A percentile compares a stretch with the other conserved stretches of the same genome.
Evolutionary conservation across 2,888 invertebrate genomes (phyloP).

Genomic region (Exephanes ischioxanthus): DNA sequence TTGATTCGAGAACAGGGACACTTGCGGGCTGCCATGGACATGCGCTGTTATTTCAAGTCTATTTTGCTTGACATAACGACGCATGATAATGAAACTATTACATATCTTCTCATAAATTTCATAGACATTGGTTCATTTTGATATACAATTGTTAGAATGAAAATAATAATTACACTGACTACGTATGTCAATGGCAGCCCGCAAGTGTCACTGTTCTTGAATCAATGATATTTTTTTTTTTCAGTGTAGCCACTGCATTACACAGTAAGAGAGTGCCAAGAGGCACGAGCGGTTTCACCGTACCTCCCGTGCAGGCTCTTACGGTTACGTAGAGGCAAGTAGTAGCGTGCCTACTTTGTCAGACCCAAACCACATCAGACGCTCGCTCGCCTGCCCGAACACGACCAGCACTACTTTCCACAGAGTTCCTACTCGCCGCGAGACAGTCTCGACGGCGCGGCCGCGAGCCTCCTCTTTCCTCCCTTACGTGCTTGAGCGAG

Average conservation of each 20-base stretch:
- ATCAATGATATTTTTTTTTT: too few species aligned
- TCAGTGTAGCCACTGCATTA: neutral
- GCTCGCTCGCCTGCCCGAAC: conserved; percentile 38
- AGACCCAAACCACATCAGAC: conserved; percentile 51
- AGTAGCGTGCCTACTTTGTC: conserved; percentile 57
- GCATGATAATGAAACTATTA: too few species aligned
- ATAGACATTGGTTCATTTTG: too few species aligned
- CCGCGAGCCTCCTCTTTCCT: conserved; percentile 13
- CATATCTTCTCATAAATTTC: too few species aligned
- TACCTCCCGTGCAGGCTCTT: neutral
- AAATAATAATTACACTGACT: too few species aligned
- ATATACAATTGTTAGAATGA: too few species aligned
- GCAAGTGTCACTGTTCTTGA: too few species aligned
- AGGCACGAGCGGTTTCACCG: conserved; percentile 8
- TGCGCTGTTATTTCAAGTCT: too few species aligned
- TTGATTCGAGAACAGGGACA: too few species aligned
- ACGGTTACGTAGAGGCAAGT: conserved; percentile 32
- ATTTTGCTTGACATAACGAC: too few species aligned
- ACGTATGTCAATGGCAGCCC: too few species aligned
- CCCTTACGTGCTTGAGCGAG: conserved; percentile 21
- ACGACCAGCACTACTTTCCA: conserved; percentile 61
- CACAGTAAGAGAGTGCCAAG: conserved; percentile 16
- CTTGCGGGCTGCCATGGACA: too few species aligned
- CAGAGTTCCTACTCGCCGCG: conserved; percentile 23
- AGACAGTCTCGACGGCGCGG: conserved; percentile 32